Percentiles rank a stretch among this genome's conserved stretches.
Conservation (phyloP, 2,113 vertebrate genomes). For the Gobiocypris rarus region DNA sequence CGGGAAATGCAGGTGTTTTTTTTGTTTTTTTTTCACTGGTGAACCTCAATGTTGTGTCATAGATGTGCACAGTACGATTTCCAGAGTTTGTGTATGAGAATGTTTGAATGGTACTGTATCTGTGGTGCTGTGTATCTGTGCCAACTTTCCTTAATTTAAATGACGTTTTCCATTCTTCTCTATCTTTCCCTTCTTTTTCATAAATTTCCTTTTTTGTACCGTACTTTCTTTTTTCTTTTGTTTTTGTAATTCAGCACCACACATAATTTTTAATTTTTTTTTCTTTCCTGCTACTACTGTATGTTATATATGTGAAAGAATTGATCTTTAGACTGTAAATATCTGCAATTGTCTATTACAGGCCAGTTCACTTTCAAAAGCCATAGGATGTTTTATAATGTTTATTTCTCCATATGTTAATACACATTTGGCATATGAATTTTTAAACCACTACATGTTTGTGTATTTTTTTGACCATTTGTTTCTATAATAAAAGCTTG, state of each 20-base stretch:
- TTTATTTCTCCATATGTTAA: constrained; percentile 58
- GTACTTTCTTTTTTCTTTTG: not conserved
- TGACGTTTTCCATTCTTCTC: not conserved
- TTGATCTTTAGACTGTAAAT: constrained; percentile 39
- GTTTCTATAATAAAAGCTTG: constrained; percentile 42
- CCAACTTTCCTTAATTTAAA: constrained; percentile 8
- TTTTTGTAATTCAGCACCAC: constrained; percentile 1
- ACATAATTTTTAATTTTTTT: constrained; percentile 46
- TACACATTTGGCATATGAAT: constrained; percentile 65
- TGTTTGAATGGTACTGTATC: constrained; percentile 31
- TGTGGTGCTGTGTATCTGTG: constrained; percentile 52
- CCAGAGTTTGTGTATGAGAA: not conserved
- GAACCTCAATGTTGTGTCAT: constrained; percentile 23
- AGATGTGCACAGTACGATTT: constrained; percentile 10
- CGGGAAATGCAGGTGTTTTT: not conserved
- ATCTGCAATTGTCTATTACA: constrained; percentile 31
- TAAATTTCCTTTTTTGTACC: not conserved
- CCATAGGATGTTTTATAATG: constrained; percentile 62
- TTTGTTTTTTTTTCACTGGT: not conserved
- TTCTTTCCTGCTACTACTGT: not conserved
- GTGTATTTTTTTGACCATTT: constrained; percentile 64
- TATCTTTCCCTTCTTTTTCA: not conserved
- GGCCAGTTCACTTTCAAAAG: constrained; percentile 62
- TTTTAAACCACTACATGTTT: constrained; percentile 70
- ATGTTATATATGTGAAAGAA: constrained; percentile 29